A percentile compares a stretch with the other conserved stretches of the same genome.
phyloP scores from a whole-genome alignment of 2,113 vertebrate genomes.

The Holacanthus passer region DNA sequence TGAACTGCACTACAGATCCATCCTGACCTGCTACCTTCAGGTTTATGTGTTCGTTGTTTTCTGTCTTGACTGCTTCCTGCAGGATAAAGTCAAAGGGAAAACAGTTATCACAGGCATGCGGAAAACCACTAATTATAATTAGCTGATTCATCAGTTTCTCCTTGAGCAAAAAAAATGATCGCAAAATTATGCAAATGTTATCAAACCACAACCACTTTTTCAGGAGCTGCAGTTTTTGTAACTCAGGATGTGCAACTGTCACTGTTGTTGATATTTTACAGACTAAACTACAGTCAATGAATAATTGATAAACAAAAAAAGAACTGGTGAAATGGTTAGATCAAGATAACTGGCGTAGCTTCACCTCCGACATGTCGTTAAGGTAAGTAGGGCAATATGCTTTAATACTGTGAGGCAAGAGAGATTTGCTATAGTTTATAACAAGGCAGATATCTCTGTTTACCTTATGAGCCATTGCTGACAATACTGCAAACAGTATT shows the following conservation, averaged over 20 bases:
- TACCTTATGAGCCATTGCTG: neutral
- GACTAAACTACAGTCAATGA: neutral
- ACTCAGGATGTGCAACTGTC: neutral
- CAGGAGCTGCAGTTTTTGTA: neutral
- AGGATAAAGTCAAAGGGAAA: conserved; percentile 30
- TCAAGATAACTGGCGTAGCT: neutral
- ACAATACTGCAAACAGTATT: neutral
- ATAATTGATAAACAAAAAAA: neutral
- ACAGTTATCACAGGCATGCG: neutral
- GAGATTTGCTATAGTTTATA: neutral
- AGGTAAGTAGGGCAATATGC: neutral
- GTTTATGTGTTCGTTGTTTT: conserved; percentile 99
- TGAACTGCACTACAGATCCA: conserved; percentile 99
- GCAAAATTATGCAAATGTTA: neutral
- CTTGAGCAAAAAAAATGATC: too few relatives aligned
- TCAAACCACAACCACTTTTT: neutral
- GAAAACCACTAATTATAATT: neutral
- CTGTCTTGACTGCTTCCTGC: conserved; percentile 95
- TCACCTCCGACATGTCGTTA: neutral
- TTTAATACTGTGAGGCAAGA: neutral
- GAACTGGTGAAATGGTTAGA: neutral
- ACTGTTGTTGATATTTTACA: neutral
- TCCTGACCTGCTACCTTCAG: conserved; percentile 99
- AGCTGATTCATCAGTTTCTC: neutral
- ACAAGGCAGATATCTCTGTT: neutral